phyloP scores from a whole-genome alignment of 2,797 vertebrate species.

The Brachyrhaphis roseni region DNA sequence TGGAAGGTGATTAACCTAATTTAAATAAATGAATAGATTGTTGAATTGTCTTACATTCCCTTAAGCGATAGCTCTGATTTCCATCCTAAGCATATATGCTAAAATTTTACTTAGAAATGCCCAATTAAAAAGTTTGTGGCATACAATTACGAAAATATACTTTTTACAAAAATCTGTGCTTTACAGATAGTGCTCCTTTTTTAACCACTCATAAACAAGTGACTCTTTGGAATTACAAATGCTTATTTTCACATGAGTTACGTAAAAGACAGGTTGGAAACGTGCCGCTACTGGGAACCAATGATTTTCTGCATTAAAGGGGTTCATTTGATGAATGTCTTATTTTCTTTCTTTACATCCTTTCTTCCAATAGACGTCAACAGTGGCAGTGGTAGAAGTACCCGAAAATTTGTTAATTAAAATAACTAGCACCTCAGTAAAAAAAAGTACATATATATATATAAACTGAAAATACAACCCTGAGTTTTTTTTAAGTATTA shows the following conservation, averaged over 20 bases:
- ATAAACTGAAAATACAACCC: conserved; percentile 4
- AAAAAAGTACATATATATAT: not conserved
- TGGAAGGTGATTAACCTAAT: not conserved
- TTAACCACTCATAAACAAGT: not conserved
- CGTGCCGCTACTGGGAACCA: not conserved
- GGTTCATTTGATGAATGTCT: not conserved
- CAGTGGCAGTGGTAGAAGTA: not conserved
- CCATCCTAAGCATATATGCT: not conserved
- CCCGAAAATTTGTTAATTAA: not conserved
- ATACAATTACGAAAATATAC: not conserved
- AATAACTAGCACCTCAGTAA: not conserved
- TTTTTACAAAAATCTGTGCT: not conserved
- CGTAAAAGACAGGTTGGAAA: not conserved
- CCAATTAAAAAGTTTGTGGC: not conserved
- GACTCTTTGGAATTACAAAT: not conserved
- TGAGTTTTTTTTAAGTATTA: not conserved
- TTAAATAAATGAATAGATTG: not conserved
- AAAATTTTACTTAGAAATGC: not conserved
- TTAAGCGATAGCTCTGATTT: not conserved
- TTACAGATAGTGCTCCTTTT: not conserved
- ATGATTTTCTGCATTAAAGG: not conserved
- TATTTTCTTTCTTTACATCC: not conserved
- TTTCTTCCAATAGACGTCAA: not conserved
- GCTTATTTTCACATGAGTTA: not conserved
- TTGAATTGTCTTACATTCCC: not conserved